Evolutionary conservation across 2,113 vertebrate species (phyloP).

Genomic region (Osmerus eperlanus): DNA sequence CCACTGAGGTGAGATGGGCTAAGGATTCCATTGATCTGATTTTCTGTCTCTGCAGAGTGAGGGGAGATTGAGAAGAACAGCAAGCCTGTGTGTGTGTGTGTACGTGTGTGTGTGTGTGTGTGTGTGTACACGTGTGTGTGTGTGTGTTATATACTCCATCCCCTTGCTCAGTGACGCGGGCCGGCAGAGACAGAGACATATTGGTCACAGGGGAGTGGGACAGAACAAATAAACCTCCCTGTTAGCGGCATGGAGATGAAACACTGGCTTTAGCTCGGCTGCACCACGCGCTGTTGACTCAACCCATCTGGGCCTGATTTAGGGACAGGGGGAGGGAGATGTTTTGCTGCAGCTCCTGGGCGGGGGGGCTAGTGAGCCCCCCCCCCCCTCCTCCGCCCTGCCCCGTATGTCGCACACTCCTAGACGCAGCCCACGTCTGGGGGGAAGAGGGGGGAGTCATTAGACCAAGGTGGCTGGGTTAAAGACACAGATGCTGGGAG

Average conservation of each 20-base stretch:
- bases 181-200: background rate
- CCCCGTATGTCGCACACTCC: too few relatives aligned
- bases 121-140: background rate
- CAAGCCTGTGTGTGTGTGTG: background rate
- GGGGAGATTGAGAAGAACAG: background rate
- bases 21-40: background rate
- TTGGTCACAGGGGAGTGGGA: conserved; percentile 9
- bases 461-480: too few relatives aligned
- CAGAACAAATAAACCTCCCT: conserved; percentile 26
- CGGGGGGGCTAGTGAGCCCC: conserved; percentile 16
- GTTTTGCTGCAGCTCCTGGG: conserved; percentile 24
- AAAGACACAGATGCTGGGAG: too few relatives aligned
- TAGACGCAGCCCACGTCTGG: too few relatives aligned
- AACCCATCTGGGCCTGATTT: conserved; percentile 36
- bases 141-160: background rate
- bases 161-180: conserved; percentile 9
- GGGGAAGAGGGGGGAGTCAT: too few relatives aligned
- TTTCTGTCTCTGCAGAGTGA: background rate
- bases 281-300: conserved; percentile 19
- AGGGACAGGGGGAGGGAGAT: conserved; percentile 24
- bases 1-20: too few relatives aligned
- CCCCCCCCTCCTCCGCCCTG: background rate
- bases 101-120: background rate
- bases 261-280: background rate
- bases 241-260: background rate